Base-by-base conservation (phyloP, 2,113 vertebrate genomes). In the Cyanoderma ruficeps region DNA sequence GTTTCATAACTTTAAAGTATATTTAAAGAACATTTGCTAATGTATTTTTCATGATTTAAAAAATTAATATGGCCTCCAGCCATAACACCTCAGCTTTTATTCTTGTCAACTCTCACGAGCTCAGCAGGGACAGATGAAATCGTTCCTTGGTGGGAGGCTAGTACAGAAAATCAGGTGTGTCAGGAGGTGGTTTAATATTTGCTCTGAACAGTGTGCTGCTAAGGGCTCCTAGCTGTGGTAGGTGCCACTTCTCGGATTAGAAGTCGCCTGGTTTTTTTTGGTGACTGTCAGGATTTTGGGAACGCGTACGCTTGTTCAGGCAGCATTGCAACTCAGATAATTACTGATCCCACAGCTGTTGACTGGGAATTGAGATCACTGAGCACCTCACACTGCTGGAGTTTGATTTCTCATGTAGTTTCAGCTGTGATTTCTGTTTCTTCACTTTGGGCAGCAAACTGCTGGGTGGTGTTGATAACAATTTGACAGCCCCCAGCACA, bases 21-120 rank as follows among this genome's bases (percentile, higher is more conserved):
- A 6, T 60, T 94, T 94, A 65, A 89, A 83, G 70, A 92, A 80
- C 83, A 41, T 31, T 91, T 87, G 57, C 92, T 61, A 93, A 90
- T 90, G 55, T 70, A 90, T 95, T 95, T 97, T 94, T 92, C 53
- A 70, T 89, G 3, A 65, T 63, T 90, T 96, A 78, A 94, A 96
- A 97, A 93, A 55, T 91, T 90, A 94, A 83, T 90, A 85, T 69
- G 76, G 65, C 80, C 85, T 94, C 18, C 41, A 96, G 69, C 93
- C 83, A 42, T 75, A 92, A 67, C 49, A 90, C 55, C 70, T 94
- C 70, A 90, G 85, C 39, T 47, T 70, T 63, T 71, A 90, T 64
- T 95, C 93, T 76, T 84, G 78, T 85, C 92, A 88, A 46, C 70
- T 89, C 56, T 72, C 56, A 69, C 65, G 15, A 93, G 64, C 83